Evolutionary conservation across 2,797 vertebrate species (phyloP).

Genomic region (Scarus forsteni): DNA sequence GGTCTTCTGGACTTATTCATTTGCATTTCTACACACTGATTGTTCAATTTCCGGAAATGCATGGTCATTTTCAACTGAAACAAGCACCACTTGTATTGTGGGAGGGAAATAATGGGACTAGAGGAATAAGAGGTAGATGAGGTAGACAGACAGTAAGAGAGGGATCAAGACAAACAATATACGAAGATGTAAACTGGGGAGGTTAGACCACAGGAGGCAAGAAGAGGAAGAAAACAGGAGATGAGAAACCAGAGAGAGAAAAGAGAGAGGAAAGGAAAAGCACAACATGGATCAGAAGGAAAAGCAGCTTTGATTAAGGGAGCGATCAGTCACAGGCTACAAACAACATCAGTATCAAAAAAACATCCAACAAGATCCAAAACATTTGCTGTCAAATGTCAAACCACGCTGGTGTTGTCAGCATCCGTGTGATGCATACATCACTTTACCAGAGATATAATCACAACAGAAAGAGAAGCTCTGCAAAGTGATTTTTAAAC

Average conservation of each 20-base stretch:
- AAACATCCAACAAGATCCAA: constrained; percentile 51
- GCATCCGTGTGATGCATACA: constrained; percentile 32
- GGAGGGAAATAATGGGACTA: constrained; percentile 5
- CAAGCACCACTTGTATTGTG: constrained; percentile 14
- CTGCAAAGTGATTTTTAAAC: constrained; percentile 42
- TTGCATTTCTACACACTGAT: constrained; percentile 39
- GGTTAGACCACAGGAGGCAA: constrained; percentile 1
- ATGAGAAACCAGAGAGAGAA: constrained; percentile 8
- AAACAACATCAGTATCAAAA: constrained; percentile 52
- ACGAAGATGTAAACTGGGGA: constrained; percentile 12
- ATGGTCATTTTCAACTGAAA: constrained; percentile 37
- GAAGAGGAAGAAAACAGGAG: background rate
- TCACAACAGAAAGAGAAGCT: constrained; percentile 34
- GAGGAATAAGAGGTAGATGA: constrained; percentile 16
- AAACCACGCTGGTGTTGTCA: constrained; percentile 39
- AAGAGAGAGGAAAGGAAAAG: constrained; percentile 10
- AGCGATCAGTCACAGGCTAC: constrained; percentile 53
- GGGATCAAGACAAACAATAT: constrained; percentile 22
- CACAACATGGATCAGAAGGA: constrained; percentile 34
- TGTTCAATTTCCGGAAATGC: constrained; percentile 18
- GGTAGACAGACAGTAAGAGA: constrained; percentile 24
- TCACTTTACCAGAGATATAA: constrained; percentile 35
- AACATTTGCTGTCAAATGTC: constrained; percentile 63
- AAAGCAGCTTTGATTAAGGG: constrained; percentile 52
- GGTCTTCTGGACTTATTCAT: constrained; percentile 35